These are phyloP conservation scores for Petaurus breviceps DNA, from an alignment of 2,113 vertebrate genomes.

Conservation along the genomic window DNA sequence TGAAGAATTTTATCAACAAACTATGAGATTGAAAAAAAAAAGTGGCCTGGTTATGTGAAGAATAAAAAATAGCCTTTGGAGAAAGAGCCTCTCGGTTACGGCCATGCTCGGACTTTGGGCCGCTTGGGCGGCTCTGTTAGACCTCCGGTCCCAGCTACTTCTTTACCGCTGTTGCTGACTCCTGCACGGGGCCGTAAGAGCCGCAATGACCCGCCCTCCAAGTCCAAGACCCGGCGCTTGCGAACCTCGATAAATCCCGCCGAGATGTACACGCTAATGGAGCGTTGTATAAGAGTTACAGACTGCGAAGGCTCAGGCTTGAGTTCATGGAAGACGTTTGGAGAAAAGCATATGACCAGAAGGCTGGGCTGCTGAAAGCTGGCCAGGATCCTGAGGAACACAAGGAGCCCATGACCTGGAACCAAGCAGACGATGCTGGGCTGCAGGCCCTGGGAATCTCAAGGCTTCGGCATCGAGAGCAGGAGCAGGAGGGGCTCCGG, in stretches of 20 bases:
- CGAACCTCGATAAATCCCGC: too few species aligned
- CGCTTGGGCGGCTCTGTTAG: too few species aligned
- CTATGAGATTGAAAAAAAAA: neutral
- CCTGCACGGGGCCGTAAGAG: too few species aligned
- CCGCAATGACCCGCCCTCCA: too few species aligned
- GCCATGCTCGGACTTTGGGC: too few species aligned
- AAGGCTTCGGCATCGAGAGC: conserved; percentile 84
- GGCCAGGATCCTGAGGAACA: too few species aligned
- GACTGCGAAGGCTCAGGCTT: conserved; percentile 75
- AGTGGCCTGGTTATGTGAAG: neutral
- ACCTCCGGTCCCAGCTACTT: too few species aligned
- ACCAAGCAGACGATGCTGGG: conserved; percentile 88
- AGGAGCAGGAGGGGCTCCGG: conserved; percentile 75
- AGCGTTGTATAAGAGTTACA: too few species aligned
- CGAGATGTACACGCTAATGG: too few species aligned
- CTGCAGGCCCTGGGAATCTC: conserved; percentile 84
- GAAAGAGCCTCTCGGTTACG: too few species aligned
- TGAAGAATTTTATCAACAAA: neutral
- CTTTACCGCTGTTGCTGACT: too few species aligned
- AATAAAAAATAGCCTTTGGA: neutral
- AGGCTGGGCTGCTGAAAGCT: conserved; percentile 68
- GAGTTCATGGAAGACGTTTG: conserved; percentile 89
- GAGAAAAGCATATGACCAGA: conserved; percentile 80
- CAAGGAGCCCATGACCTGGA: conserved; percentile 90
- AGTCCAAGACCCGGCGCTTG: too few species aligned